phyloP scores from a whole-genome alignment of 2,113 vertebrate species.

The Siniperca knerii region DNA sequence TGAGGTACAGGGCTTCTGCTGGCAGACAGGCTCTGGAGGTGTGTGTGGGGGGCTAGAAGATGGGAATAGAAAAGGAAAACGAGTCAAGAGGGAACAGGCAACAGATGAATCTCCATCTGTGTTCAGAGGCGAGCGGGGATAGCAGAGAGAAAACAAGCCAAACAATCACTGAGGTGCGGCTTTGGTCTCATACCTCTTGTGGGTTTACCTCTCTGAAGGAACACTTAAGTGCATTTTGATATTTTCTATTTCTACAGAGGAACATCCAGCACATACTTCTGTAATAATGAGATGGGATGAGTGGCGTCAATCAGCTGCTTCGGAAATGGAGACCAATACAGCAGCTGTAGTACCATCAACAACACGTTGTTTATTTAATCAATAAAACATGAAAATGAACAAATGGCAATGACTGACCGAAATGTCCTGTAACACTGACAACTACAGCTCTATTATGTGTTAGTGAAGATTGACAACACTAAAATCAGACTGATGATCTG shows the following conservation, averaged over 20 bases:
- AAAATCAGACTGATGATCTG: not conserved
- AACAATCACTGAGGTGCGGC: slow-evolving; percentile 57
- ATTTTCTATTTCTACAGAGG: slow-evolving; percentile 16
- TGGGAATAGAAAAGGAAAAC: slow-evolving; percentile 61
- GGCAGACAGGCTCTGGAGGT: slow-evolving; percentile 66
- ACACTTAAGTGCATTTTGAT: slow-evolving; percentile 48
- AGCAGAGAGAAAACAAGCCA: slow-evolving; percentile 60
- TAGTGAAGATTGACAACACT: not conserved
- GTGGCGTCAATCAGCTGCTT: slow-evolving; percentile 50
- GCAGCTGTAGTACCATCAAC: slow-evolving; percentile 10
- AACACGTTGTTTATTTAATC: slow-evolving; percentile 20
- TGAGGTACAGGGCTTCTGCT: slow-evolving; percentile 72
- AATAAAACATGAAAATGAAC: not conserved
- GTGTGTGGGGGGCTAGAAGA: not conserved
- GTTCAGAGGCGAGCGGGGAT: slow-evolving; percentile 60
- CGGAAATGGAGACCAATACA: not conserved
- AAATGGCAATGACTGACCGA: not conserved
- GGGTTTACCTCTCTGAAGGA: slow-evolving; percentile 44
- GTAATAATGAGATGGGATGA: slow-evolving; percentile 56
- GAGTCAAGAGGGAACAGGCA: slow-evolving; percentile 73
- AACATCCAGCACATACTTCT: not conserved
- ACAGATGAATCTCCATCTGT: slow-evolving; percentile 83
- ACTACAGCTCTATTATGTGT: not conserved
- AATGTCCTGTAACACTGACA: not conserved
- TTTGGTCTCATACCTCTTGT: slow-evolving; percentile 51